Conservation (phyloP, 2,797 vertebrate species). For the Cottoperca gobio region DNA sequence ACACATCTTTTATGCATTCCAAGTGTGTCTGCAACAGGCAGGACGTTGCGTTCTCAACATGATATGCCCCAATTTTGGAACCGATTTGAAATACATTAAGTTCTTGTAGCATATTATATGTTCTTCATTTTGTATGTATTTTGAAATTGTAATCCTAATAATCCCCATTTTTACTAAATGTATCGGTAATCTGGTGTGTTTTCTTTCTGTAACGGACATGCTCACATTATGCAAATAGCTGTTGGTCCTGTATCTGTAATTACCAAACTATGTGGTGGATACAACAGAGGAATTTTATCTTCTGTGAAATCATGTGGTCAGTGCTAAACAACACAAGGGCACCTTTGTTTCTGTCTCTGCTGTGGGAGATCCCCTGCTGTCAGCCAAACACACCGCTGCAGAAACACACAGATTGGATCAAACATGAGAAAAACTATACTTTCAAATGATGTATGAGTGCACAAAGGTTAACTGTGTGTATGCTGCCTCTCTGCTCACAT, state of each 20-base stretch:
- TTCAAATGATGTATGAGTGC: not conserved
- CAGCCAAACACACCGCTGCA: conserved; percentile 43
- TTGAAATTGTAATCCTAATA: too few species aligned
- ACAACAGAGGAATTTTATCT: conserved; percentile 72
- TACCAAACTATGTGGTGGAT: conserved; percentile 62
- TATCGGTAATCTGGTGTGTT: too few species aligned
- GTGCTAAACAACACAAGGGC: conserved; percentile 64
- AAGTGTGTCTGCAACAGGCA: not conserved
- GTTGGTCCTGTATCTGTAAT: conserved; percentile 46
- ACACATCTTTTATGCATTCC: too few species aligned
- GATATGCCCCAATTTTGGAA: not conserved
- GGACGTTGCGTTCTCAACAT: not conserved
- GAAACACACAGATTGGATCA: conserved; percentile 37
- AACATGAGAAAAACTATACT: conserved; percentile 16
- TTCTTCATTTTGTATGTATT: too few species aligned
- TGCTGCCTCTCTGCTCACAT: not conserved
- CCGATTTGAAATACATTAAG: not conserved
- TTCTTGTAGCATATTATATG: too few species aligned
- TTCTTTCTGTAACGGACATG: too few species aligned
- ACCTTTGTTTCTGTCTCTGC: conserved; percentile 66
- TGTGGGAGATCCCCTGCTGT: conserved; percentile 69
- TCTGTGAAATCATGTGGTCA: conserved; percentile 64
- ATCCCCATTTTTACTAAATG: too few species aligned
- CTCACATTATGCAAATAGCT: conserved; percentile 47
- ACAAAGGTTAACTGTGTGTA: conserved; percentile 10